Base-by-base conservation (phyloP, 2,113 vertebrate genomes). In the Empidonax alnorum region DNA sequence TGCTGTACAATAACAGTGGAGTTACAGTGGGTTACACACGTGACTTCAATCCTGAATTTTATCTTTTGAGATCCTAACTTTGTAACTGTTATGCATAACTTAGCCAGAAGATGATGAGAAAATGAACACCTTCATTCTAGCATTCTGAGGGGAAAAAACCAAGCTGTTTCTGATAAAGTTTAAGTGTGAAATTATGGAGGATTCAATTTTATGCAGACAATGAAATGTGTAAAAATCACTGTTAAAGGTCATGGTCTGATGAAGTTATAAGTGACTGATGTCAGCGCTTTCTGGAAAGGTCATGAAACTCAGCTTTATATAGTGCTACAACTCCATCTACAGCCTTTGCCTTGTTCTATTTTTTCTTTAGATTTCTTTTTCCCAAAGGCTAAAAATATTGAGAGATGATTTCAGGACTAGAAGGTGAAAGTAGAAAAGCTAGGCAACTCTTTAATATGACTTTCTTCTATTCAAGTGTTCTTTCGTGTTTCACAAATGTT, bases 21-120 rank as follows among this genome's bases (percentile, higher is more conserved):
- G 21, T 56, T 65, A 15, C 9, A 31, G n/a, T 16, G 8, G 2
- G 4, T 52, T 39, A 22, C 16, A 35, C 3, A 5, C 1, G 2
- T 56, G 9, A 14, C 35, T 50, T 71, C 17, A 30, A 16, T 72
- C 30, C 25, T 75, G 44, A 37, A 21, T 71, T 66, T 47, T 30
- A 58, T n/a, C 12, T 76, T 87, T 65, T 84, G 53, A 14, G 10
- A 65, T 31, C 15, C 24, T 73, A 65, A 30, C 5, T 86, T 84
- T 73, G 25, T 37, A 87, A 33, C 9, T 69, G 6, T 30, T 76
- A 39, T 7, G 37, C 10, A 65, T 27, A 73, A 46, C 2, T 72
- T 61, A 49, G 6, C 21, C 17, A 55, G 30, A 39, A 7, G 61
- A 52, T 41, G 31, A 39, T 3, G 4, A 55, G 27, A 59, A 94